A percentile compares a stretch with the other conserved stretches of the same genome.
phyloP scores from a whole-genome alignment of 1,140 invertebrate genomes.

The Metaphire vulgaris region DNA sequence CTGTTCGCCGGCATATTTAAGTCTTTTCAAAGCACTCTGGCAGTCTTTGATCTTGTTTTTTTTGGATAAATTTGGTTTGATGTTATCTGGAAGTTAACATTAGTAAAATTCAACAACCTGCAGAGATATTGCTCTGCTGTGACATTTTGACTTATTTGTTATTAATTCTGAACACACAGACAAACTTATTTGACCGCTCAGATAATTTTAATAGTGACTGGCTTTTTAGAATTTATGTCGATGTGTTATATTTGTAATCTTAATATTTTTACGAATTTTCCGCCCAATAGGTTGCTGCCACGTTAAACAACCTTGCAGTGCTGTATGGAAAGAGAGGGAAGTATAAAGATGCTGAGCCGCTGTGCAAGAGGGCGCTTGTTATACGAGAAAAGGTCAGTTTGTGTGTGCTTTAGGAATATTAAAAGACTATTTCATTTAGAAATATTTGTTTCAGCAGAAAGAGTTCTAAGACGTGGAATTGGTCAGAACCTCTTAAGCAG shows the following conservation, averaged over 20 bases:
- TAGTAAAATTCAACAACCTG: neutral
- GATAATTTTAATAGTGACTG: no score
- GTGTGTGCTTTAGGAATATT: neutral
- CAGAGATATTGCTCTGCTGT: neutral
- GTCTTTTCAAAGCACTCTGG: no score
- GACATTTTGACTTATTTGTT: neutral
- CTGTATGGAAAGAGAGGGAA: conserved; percentile 91
- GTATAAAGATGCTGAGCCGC: conserved; percentile 92
- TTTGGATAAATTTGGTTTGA: neutral
- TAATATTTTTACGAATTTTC: no score
- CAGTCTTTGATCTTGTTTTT: neutral
- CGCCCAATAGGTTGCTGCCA: conserved; percentile 63
- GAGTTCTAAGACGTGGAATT: no score
- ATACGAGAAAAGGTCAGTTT: conserved; percentile 81
- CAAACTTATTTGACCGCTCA: neutral
- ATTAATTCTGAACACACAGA: neutral
- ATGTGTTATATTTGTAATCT: no score
- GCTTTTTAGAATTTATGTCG: no score
- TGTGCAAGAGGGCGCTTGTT: conserved; percentile 95
- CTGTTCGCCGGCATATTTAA: no score
- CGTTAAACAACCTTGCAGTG: conserved; percentile 86
- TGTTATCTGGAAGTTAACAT: no score
- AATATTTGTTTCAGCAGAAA: no score
- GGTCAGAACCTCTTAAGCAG: no score
- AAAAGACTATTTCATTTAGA: no score